Base-by-base conservation (phyloP, 1,140 invertebrate genomes). In the Coenobita brevimanus region DNA sequence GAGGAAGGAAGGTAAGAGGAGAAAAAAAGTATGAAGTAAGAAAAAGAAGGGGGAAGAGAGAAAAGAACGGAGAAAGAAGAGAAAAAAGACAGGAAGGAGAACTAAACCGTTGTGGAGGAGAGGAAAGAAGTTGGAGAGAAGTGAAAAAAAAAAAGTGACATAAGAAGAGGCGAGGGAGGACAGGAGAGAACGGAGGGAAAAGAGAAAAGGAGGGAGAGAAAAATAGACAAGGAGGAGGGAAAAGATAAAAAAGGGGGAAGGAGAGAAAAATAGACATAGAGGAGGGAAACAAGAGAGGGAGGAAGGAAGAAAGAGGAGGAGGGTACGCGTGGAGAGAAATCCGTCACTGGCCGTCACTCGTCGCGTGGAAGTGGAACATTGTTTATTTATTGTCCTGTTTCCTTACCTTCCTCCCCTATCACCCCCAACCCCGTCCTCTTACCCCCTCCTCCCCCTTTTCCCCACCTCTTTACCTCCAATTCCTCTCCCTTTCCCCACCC, bases 241-340 rank as follows among this genome's bases (percentile, higher is more conserved):
- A 67, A 57, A 57, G n/a, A 13, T 57, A 10, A 57, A 10, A 57
- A 57, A 57, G n/a, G 54, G n/a, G 10, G 54, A 57, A 57, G n/a
- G n/a, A n/a, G n/a, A n/a, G n/a, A n/a, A n/a, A n/a, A n/a, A n/a
- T n/a, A 57, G 10, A 13, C 10, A n/a, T 57, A 57, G n/a, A 13
- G 10, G 54, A 57, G 54, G n/a, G 54, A 67, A 33, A 67, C n/a
- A 67, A 33, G 30, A 3, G 69, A 71, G n/a, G 33, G 69, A 36
- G 24, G 38, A 38, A 71, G 69, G 38, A 30, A 71, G 69, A 73
- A 33, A 73, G 69, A 36, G 69, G 38, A 33, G n/a, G 69, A n/a
- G n/a, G n/a, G n/a, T n/a, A n/a, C n/a, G n/a, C n/a, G n/a, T n/a
- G n/a, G n/a, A n/a, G n/a, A n/a, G n/a, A n/a, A n/a, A n/a, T n/a